Base-by-base conservation (phyloP, 2,888 invertebrate species). In the Barypeithes pellucidus region DNA sequence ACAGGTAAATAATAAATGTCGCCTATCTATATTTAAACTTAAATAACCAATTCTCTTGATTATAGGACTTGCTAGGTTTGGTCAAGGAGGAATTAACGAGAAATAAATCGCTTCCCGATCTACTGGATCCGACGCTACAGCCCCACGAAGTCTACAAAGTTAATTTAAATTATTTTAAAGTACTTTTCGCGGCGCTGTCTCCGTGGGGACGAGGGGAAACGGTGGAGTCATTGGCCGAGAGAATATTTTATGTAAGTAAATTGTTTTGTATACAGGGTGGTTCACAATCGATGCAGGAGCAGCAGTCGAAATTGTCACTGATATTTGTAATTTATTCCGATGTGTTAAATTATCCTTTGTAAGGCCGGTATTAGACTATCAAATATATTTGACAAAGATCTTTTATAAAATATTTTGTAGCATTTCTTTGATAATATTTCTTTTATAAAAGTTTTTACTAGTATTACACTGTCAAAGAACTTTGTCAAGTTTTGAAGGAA, bases 191-290 rank as follows among this genome's bases (percentile, higher is more conserved):
- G 12, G 93, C 94, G 0, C 87, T 98, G 24, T 95, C 96, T 1
- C 96, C 98, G 0, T 99, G 98, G 98, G 95, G 95, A 7, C 92
- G 91, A 79, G 95, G 95, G 1, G 90, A 91, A 74, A 91, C 91
- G 78, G 92, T 93, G 0, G 94, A 97, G 79, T 91, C 92, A 12
- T 89, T 98, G 67, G 92, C 96, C 20, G 93, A 95, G 65, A 91
- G 97, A 83, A 90, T 96, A 82, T 99, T 98, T 85, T 92, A 95
- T 87, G 97, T 98, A 87, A 85, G 86, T 52, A n/a, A n/a, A n/a
- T n/a, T n/a, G n/a, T n/a, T n/a, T n/a, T n/a, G n/a, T n/a, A n/a
- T n/a, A n/a, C n/a, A n/a, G n/a, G n/a, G n/a, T n/a, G n/a, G n/a
- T n/a, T n/a, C n/a, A n/a, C n/a, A n/a, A n/a, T n/a, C n/a, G n/a